Evolutionary conservation across 2,113 vertebrate species (phyloP), one percentile per base, ranked within the genome.

Genomic region (Oreocharis arfaki): DNA sequence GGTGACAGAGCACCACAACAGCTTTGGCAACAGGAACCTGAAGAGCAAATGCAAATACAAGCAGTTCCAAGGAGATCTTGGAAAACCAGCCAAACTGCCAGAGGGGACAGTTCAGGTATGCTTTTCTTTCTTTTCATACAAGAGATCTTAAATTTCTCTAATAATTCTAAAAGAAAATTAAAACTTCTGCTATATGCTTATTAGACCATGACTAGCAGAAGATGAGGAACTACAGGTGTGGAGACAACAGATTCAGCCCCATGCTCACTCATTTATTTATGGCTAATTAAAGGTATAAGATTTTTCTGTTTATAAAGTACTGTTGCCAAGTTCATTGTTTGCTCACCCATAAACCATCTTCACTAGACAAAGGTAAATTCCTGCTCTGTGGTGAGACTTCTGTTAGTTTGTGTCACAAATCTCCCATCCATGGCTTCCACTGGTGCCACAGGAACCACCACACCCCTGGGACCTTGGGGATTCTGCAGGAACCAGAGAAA

Each of bases 281-380:
- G 95, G 96, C 96, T 98, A 98, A 98, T 98, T 98, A 97, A 97
- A 96, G 96, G 93, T 87, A 89, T 96, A 93, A 96, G 95, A 96
- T 97, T 98, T 97, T 97, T 96, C 95, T 76, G 91, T 97, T 97
- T 97, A 97, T 98, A 98, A 98, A 96, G 97, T 96, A 94, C 97
- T 97, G 95, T 94, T 95, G 96, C 85, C 92, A 33, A 97, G 96
- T 97, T 97, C 97, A 97, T n/a, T n/a, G n/a, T n/a, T n/a, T n/a
- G n/a, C n/a, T n/a, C n/a, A n/a, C n/a, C n/a, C n/a, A n/a, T n/a
- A n/a, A n/a, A n/a, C n/a, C n/a, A n/a, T n/a, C n/a, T n/a, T n/a
- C n/a, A n/a, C n/a, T n/a, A n/a, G n/a, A n/a, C n/a, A n/a, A n/a
- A n/a, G n/a, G n/a, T n/a, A n/a, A n/a, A n/a, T n/a, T n/a, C n/a